Evolutionary conservation across 2,113 vertebrate genomes (phyloP).

Genomic region (Anser brachyrhynchus): DNA sequence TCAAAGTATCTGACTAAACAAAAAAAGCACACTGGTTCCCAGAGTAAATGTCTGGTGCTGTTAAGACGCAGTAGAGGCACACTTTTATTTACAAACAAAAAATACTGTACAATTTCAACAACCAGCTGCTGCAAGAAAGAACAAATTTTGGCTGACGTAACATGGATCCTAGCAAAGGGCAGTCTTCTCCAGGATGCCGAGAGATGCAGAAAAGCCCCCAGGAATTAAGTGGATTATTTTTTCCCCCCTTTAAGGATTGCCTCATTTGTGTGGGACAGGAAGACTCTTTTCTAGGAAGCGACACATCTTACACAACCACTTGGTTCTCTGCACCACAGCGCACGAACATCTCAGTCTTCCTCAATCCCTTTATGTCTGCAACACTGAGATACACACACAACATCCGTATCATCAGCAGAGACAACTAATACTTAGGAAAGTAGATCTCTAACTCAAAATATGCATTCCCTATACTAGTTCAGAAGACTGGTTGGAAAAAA

Average conservation of each 20-base stretch:
- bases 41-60: conserved; percentile 50
- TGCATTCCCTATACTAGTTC: neutral
- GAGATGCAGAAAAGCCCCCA: neutral
- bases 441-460: neutral
- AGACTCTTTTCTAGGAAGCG: neutral
- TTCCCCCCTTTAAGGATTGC: neutral
- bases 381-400: neutral
- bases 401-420: neutral
- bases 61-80: conserved; percentile 11
- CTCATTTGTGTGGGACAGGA: neutral
- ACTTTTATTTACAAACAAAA: conserved; percentile 57
- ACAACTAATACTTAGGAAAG: neutral
- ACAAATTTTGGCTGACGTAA: neutral
- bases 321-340: neutral
- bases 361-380: neutral
- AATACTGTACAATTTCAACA: neutral
- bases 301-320: neutral
- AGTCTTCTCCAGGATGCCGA: neutral
- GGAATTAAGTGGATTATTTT: neutral
- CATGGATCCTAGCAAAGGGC: neutral
- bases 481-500: neutral
- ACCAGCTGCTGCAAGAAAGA: conserved; percentile 2
- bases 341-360: neutral
- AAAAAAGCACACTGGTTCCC: conserved; percentile 11
- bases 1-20: conserved; percentile 24